Conservation (phyloP, 2,113 vertebrate genomes). For the Circaetus cinerascens region DNA sequence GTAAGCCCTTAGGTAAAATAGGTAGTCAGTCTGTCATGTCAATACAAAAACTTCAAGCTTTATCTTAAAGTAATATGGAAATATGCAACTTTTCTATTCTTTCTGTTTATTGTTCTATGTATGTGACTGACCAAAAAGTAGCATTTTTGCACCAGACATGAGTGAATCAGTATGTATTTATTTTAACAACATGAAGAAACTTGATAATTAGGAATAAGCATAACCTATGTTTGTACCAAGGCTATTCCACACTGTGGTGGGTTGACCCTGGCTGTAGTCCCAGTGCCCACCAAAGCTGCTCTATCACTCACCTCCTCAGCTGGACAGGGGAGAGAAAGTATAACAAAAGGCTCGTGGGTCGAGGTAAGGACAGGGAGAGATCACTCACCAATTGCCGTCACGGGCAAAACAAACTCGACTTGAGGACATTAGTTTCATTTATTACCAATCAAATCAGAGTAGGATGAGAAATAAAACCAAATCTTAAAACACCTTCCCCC, state of each 20-base stretch:
- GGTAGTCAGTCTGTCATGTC: not conserved
- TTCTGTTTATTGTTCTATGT: not conserved
- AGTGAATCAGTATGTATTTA: not conserved
- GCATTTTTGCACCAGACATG: not conserved
- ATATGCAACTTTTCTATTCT: not conserved
- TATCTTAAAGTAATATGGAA: not conserved
- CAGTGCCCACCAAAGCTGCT: not conserved
- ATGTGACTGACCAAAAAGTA: not conserved
- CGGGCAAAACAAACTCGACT: too few relatives aligned
- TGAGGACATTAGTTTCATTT: too few relatives aligned
- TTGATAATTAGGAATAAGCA: not conserved
- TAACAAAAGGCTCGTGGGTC: too few relatives aligned
- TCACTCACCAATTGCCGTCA: too few relatives aligned
- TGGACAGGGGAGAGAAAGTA: not conserved
- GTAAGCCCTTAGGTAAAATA: not conserved
- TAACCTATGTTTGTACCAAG: not conserved
- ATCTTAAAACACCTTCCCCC: too few relatives aligned
- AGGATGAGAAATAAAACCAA: too few relatives aligned
- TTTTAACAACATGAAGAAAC: not conserved
- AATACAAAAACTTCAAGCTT: not conserved
- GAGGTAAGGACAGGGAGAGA: too few relatives aligned
- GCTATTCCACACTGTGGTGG: too few relatives aligned
- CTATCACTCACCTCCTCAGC: not conserved
- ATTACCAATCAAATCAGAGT: too few relatives aligned
- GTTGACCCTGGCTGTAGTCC: rapidly evolving